Conservation (phyloP, 2,113 vertebrate genomes). For the Bufo gargarizans region DNA sequence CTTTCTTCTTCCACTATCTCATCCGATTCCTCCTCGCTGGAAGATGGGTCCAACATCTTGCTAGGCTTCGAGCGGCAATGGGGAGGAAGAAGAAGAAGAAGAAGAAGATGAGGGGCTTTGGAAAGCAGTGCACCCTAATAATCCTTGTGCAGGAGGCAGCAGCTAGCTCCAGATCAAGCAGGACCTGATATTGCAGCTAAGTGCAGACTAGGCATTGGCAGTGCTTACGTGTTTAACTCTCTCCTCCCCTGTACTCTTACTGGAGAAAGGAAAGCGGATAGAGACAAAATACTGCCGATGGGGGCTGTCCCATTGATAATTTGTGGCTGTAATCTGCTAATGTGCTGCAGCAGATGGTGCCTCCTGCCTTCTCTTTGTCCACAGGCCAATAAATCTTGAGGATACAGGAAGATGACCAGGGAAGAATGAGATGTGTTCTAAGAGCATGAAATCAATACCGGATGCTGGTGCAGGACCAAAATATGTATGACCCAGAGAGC, state of each 20-base stretch:
- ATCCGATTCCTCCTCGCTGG: conserved; percentile 92
- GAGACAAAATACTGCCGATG: conserved; percentile 53
- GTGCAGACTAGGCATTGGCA: conserved; percentile 72
- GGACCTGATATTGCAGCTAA: conserved; percentile 66
- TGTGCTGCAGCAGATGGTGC: conserved; percentile 45
- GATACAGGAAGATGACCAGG: conserved; percentile 73
- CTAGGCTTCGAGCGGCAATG: conserved; percentile 46
- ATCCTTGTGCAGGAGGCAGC: conserved; percentile 27
- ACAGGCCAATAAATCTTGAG: neutral
- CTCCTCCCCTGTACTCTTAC: conserved; percentile 69
- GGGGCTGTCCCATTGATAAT: conserved; percentile 14
- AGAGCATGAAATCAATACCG: conserved; percentile 10
- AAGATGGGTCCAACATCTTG: conserved; percentile 82
- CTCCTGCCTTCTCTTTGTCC: conserved; percentile 41
- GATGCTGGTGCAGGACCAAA: conserved; percentile 2
- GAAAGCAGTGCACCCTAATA: conserved; percentile 9
- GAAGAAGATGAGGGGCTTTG: conserved; percentile 12
- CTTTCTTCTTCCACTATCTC: conserved; percentile 82
- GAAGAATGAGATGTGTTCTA: conserved; percentile 40
- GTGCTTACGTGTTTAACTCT: conserved; percentile 82
- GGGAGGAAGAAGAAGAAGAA: neutral
- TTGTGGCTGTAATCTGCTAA: conserved; percentile 49
- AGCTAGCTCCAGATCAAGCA: conserved; percentile 35
- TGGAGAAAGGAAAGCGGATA: conserved; percentile 62
- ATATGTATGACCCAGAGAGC: neutral